Conservation (phyloP, 2,113 vertebrate genomes). For the Noturus placidus region DNA sequence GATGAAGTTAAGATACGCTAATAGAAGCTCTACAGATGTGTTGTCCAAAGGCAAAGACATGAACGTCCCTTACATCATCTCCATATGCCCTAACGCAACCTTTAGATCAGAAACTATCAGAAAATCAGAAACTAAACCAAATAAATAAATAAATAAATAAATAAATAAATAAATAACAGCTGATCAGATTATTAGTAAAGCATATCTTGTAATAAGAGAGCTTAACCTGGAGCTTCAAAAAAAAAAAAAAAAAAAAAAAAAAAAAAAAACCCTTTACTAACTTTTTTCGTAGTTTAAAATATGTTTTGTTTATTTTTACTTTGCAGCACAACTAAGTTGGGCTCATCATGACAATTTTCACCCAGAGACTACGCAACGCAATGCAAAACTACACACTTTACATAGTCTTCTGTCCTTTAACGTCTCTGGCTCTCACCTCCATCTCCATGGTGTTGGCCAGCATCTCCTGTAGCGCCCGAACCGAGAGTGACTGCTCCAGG, state of each 20-base stretch:
- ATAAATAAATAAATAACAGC: background rate
- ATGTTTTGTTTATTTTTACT: background rate
- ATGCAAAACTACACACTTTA: background rate
- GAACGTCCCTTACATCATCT: background rate
- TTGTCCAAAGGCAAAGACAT: constrained; percentile 27
- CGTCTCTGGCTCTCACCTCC: constrained; percentile 67
- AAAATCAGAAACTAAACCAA: background rate
- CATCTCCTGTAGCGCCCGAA: constrained; percentile 88
- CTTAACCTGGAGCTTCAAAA: background rate
- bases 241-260: background rate
- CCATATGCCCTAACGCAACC: background rate
- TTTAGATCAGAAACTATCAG: constrained; percentile 15
- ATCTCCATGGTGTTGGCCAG: constrained; percentile 85
- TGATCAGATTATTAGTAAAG: constrained; percentile 13
- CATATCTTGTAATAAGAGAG: background rate
- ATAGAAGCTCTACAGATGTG: background rate
- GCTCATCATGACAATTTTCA: background rate
- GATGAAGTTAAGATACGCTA: constrained; percentile 49
- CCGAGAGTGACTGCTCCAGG: constrained; percentile 89
- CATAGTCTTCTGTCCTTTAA: background rate
- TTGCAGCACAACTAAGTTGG: background rate
- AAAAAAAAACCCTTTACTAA: background rate
- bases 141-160: background rate
- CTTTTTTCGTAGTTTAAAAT: background rate
- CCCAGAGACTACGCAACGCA: background rate